Evolutionary conservation across 2,113 vertebrate genomes (phyloP).

Genomic region (Chitala chitala): DNA sequence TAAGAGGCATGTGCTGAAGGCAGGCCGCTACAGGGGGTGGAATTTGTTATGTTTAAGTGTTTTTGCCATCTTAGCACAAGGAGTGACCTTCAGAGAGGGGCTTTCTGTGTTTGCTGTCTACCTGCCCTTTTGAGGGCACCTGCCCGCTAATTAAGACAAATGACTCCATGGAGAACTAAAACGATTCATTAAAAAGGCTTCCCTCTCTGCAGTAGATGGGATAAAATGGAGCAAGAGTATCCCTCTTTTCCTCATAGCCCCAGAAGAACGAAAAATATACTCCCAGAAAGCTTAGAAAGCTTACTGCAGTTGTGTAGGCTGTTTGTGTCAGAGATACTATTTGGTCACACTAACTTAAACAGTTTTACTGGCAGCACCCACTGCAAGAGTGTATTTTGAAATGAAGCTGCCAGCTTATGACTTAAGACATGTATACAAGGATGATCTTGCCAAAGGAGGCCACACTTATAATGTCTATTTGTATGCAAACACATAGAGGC

Average conservation of each 20-base stretch:
- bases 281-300: too few relatives aligned
- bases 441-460: background rate
- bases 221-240: slow-evolving; percentile 16
- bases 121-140: slow-evolving; percentile 40
- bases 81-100: slow-evolving; percentile 49
- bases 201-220: background rate
- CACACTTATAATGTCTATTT: background rate
- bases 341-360: too few relatives aligned
- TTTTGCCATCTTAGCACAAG: slow-evolving; percentile 33
- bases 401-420: background rate
- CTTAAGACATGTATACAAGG: background rate
- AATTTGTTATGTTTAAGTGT: slow-evolving; percentile 45
- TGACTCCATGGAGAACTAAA: slow-evolving; percentile 39
- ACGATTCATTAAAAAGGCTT: slow-evolving; percentile 44
- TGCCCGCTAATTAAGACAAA: slow-evolving; percentile 54
- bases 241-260: background rate
- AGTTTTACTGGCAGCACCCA: too few relatives aligned
- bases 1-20: background rate
- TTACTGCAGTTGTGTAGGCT: too few relatives aligned
- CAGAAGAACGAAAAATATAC: too few relatives aligned
- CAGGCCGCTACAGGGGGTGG: slow-evolving; percentile 23
- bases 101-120: slow-evolving; percentile 34
- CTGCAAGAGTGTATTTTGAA: background rate
- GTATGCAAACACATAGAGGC: slow-evolving; percentile 9
- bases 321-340: too few relatives aligned